Base-by-base conservation (phyloP, 2,888 invertebrate species). In the Cerastis leucographa region DNA sequence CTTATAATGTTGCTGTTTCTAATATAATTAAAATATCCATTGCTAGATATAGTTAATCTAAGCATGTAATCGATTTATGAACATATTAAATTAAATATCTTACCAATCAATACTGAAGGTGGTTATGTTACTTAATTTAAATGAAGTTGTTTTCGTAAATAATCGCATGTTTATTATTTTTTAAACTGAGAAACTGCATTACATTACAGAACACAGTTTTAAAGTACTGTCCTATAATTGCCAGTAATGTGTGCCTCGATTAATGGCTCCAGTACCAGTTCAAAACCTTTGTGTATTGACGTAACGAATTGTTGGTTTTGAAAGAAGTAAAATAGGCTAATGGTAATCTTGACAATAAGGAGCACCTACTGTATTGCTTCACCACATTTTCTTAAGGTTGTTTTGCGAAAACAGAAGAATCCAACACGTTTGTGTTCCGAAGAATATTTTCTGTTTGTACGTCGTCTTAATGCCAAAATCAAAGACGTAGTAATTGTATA, bases 81-180 rank as follows among this genome's bases (percentile, higher is more conserved):
- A 35, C 19, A 40, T 59, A 40, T 44, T 68, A 14, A 59, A 29
- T 51, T 40, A 61, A 71, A 29, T 19, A 49, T 66, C 54, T 67
- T 54, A 22, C 46, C 70, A 68, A 29, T 64, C 71, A 78, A 64
- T 67, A 65, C 65, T 83, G 51, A n/a, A 71, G 65, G 68, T 49
- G n/a, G 17, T 74, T 71, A 35, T 35, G 8, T 49, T 69, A 74
- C 66, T 42, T 56, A 51, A 71, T 70, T 67, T 22, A 75, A 77
- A 85, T 79, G 42, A 74, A 87, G 82, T 82, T 75, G 76, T 78
- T 66, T 61, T 46, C 66, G 22, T 74, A 74, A 68, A 68, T 78
- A 64, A 74, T 76, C 54, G 68, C 65, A 35, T n/a, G n/a, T n/a
- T n/a, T n/a, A n/a, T n/a, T n/a, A n/a, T n/a, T n/a, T n/a, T n/a